These are phyloP conservation scores for Manis pentadactyla DNA, from an alignment of 2,797 vertebrate genomes.

Conservation along the genomic window DNA sequence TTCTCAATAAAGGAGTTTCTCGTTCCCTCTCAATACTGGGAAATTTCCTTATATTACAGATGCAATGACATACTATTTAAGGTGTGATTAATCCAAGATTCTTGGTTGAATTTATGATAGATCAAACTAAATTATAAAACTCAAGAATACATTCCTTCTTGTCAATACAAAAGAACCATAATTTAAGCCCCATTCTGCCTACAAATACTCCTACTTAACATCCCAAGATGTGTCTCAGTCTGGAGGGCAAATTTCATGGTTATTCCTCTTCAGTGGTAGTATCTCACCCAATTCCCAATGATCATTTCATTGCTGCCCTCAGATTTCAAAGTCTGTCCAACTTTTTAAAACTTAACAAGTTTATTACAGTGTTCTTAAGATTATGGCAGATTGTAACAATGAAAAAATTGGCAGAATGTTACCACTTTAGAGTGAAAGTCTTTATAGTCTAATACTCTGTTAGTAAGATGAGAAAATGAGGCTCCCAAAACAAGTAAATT, in stretches of 20 bases:
- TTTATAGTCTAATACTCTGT: neutral
- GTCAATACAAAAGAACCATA: slow-evolving; percentile 41
- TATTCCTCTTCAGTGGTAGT: neutral
- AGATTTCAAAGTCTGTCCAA: neutral
- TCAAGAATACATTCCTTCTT: slow-evolving; percentile 1
- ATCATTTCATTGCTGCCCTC: neutral
- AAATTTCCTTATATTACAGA: slow-evolving; percentile 10
- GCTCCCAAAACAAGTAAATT: neutral
- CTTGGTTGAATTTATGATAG: neutral
- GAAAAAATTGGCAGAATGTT: neutral
- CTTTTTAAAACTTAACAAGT: neutral
- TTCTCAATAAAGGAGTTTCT: slow-evolving; percentile 26
- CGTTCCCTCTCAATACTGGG: slow-evolving; percentile 25
- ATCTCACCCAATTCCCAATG: neutral
- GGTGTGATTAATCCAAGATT: neutral
- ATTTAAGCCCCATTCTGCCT: neutral
- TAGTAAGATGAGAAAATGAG: neutral
- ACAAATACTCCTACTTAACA: neutral
- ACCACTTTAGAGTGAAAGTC: neutral
- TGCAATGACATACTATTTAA: neutral
- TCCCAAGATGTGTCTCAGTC: neutral
- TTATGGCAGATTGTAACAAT: neutral
- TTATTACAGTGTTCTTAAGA: neutral
- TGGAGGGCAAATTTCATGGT: neutral
- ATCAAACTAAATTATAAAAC: slow-evolving; percentile 10